Base-by-base conservation (phyloP, 2,797 vertebrate genomes). In the Arvicola amphibius region DNA sequence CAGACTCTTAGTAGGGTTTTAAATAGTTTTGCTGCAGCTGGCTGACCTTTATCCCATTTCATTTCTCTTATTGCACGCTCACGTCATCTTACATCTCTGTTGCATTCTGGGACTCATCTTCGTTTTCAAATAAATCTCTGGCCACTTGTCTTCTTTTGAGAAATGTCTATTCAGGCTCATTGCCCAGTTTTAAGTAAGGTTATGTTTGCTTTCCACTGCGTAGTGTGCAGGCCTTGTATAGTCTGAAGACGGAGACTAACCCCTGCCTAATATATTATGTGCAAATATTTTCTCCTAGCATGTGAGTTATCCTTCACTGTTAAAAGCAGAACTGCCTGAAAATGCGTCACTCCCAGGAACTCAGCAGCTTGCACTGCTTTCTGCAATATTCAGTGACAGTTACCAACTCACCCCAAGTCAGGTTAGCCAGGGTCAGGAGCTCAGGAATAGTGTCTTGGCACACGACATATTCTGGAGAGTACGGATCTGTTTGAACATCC, bases 401-500 rank as follows among this genome's bases (percentile, higher is more conserved):
- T 95, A 74, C 63, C 90, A 97, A 97, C 98, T 99, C 97, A 99
- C 99, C 99, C 99, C 99, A 99, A 34, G 98, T 99, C 88, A 99
- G 99, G 37, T 98, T 96, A 78, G 99, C 99, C 95, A 99, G 98
- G 5, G 99, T 98, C 96, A 99, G 98, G 92, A 99, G 98, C 96
- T 99, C 99, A 29, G 99, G 99, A 65, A 99, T 97, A 2, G 99
- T 99, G 56, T 99, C 98, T 4, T 98, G 98, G 40, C 79, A 97
- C 21, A 99, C 94, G n/a, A 98, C 88, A 61, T 99, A 99, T 63
- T 99, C 98, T 16, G 99, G 99, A 92, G 98, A 99, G 97, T 99
- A 99, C 0, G 99, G 99, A 85, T 99, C 99, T 0, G 99, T 99
- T 97, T 99, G 99, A 10, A 99, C 96, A 97, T 99, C 99, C 32